These are phyloP conservation scores for Egretta garzetta DNA, from an alignment of 2,113 vertebrate genomes.

Conservation along the genomic window DNA sequence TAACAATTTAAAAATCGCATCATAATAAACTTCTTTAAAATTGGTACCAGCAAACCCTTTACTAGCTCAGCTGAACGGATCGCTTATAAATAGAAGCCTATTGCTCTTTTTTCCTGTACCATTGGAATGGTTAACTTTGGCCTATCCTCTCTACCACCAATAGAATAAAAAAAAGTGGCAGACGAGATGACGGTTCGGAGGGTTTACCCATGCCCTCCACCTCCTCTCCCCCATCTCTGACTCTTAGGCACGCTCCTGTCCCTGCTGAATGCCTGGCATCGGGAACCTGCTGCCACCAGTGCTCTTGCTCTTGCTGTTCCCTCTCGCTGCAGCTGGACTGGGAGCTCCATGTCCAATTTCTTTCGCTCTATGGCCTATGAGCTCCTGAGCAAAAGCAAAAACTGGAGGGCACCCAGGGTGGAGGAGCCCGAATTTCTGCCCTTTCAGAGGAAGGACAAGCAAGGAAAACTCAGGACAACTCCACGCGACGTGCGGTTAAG, in stretches of 20 bases:
- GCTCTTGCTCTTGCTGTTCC: background rate
- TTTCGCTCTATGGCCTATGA: background rate
- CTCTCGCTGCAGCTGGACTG: background rate
- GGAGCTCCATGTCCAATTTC: background rate
- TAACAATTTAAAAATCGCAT: background rate
- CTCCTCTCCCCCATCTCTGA: background rate
- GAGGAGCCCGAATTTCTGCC: background rate
- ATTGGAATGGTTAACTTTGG: background rate
- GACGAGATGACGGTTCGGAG: fast-evolving
- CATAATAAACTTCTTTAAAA: background rate
- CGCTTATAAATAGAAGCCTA: background rate
- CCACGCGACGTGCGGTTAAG: background rate
- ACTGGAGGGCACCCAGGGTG: background rate
- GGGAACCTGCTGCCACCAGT: background rate
- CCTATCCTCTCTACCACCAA: background rate
- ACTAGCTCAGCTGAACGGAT: background rate
- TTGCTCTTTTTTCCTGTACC: background rate
- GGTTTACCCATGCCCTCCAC: background rate
- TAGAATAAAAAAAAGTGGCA: background rate
- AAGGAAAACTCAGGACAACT: background rate
- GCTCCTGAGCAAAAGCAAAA: background rate
- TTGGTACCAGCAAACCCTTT: background rate
- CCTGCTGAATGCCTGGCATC: background rate
- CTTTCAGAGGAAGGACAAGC: background rate
- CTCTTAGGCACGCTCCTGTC: background rate